Conservation (phyloP, 2,888 invertebrate species). For the Microdon myrmicae region DNA sequence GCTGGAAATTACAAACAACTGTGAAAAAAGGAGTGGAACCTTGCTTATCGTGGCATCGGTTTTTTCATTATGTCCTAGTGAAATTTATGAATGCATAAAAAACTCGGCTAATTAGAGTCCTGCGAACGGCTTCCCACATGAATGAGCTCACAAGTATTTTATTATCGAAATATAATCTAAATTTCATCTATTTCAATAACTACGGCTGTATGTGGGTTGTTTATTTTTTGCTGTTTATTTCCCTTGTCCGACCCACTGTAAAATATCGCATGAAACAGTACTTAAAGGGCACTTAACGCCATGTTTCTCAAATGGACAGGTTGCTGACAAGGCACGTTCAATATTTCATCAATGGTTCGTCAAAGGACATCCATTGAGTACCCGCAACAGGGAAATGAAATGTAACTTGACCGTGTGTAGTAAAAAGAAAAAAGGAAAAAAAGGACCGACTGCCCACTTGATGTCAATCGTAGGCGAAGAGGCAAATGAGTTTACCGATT, state of each 20-base stretch:
- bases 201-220: slow-evolving; percentile 5
- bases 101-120: slow-evolving; percentile 25
- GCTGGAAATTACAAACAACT: slow-evolving; percentile 15
- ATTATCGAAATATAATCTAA: slow-evolving; percentile 35
- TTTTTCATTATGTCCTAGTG: slow-evolving; percentile 16
- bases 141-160: slow-evolving; percentile 35
- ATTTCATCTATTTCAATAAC: slow-evolving; percentile 26
- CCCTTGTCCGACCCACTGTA: too few species aligned
- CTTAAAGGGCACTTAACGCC: too few species aligned
- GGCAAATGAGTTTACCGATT: too few species aligned
- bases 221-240: too few species aligned
- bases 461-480: too few species aligned
- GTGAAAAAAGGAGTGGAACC: not conserved
- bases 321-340: too few species aligned
- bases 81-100: slow-evolving; percentile 17
- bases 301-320: slow-evolving; percentile 1
- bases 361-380: not conserved
- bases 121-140: slow-evolving; percentile 22
- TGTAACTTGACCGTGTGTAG: too few species aligned
- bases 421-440: not conserved
- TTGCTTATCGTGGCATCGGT: too few species aligned
- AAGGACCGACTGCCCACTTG: not conserved
- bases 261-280: too few species aligned
- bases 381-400: not conserved
- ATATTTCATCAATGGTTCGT: slow-evolving; percentile 3